Base-by-base conservation (phyloP, 2,797 vertebrate genomes). In the Chaunax sp. region DNA sequence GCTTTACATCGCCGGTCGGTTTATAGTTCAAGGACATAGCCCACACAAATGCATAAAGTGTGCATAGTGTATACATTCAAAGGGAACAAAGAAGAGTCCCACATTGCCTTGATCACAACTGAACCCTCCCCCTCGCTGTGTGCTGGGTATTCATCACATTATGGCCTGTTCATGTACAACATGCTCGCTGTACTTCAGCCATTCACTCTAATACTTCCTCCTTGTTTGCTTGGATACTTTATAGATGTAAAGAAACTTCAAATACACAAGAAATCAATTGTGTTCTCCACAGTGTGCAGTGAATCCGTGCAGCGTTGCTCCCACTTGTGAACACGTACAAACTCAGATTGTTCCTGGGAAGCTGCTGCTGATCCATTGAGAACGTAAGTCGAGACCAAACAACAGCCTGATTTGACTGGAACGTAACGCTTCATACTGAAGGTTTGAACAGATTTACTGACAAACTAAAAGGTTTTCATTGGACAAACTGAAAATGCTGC, bases 21-120 rank as follows among this genome's bases (percentile, higher is more conserved):
- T 80, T 69, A 70, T 30, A 71, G 86, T 90, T 91, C 88, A 92
- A 90, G 86, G 89, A 83, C 88, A 90, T 72, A 64, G 72, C 62
- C 72, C 61, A 66, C 75, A 78, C 81, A 72, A 71, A 77, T 73
- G 65, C 77, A 80, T 87, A 73, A 81, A 81, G 56, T 56, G 64
- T 64, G 52, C 35, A 58, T 51, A 76, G 63, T 71, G 64, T 71
- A 61, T 57, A 75, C 65, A 78, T 82, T 77, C 75, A 86, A 76
- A 74, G 35, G 52, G 47, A 85, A 83, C 62, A 80, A 83, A 89
- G 68, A 56, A n/a, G 62, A 70, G 70, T 53, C 22, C 43, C 13
- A 4, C 8, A 18, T 74, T 73, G 79, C 23, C 80, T 85, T 87
- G 70, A 87, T 87, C 64, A 72, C 46, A 81, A 44, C 52, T 58